A percentile compares a stretch with the other conserved stretches of the same genome.
Conservation (phyloP, 2,113 vertebrate genomes). For the Microcebus tavaratra region DNA sequence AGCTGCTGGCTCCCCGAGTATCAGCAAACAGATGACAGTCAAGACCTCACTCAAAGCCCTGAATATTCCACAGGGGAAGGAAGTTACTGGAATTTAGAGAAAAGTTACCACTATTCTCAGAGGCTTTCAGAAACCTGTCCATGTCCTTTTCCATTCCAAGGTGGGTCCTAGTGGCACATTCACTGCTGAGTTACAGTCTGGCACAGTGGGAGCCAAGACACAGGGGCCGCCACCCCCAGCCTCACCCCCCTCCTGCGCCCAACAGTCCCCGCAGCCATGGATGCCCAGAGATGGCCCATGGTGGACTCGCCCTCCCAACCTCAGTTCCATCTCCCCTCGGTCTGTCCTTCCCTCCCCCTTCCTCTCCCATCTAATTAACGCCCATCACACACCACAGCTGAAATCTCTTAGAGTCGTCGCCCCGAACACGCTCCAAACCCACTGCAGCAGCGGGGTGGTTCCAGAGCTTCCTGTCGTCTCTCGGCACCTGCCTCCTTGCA, state of each 20-base stretch:
- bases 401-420: no score
- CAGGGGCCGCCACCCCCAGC: background rate
- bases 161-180: background rate
- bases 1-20: background rate
- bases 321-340: no score
- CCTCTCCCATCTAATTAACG: no score
- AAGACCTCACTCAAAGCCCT: background rate
- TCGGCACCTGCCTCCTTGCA: no score
- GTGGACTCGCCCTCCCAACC: fast-evolving
- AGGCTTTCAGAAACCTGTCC: background rate
- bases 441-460: no score
- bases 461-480: no score
- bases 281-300: background rate
- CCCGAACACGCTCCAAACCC: no score
- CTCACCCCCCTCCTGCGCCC: background rate
- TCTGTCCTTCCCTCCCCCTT: background rate
- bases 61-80: no score
- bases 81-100: background rate
- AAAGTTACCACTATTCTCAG: background rate
- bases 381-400: no score
- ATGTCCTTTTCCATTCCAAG: background rate
- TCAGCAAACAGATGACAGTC: background rate
- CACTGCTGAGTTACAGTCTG: background rate
- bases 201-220: background rate
- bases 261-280: background rate